Conservation (phyloP, 2,113 vertebrate genomes). For the Embiotoca jacksoni region DNA sequence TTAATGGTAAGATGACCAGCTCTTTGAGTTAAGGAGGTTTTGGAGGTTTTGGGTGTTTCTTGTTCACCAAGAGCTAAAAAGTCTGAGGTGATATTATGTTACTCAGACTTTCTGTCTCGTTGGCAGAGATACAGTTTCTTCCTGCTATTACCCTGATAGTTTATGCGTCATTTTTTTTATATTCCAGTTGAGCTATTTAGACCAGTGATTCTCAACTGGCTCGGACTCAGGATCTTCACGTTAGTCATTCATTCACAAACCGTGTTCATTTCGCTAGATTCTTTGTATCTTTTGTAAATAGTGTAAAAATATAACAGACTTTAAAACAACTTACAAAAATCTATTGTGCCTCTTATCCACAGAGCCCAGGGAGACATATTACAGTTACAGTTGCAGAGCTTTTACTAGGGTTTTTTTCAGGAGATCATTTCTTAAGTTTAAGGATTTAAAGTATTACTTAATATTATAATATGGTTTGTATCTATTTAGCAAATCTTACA, state of each 20-base stretch:
- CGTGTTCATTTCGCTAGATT: not conserved
- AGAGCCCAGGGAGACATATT: too few species aligned
- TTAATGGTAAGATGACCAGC: conserved; percentile 43
- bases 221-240: too few species aligned
- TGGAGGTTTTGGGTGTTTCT: conserved; percentile 37
- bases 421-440: too few species aligned
- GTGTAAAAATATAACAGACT: too few species aligned
- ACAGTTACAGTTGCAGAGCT: too few species aligned
- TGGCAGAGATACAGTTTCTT: not conserved
- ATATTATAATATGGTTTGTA: too few species aligned
- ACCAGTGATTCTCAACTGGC: not conserved
- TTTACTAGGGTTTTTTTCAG: too few species aligned
- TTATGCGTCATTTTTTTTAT: not conserved
- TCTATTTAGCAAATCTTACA: too few species aligned
- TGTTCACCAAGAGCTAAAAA: not conserved
- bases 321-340: too few species aligned
- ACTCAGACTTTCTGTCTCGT: conserved; percentile 16
- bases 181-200: not conserved
- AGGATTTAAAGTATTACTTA: too few species aligned
- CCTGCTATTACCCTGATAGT: conserved; percentile 3
- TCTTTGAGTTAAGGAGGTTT: conserved; percentile 31
- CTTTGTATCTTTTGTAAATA: not conserved
- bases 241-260: too few species aligned
- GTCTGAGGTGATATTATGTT: conserved; percentile 41
- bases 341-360: too few species aligned